A percentile compares a stretch with the other conserved stretches of the same genome.
Conservation (phyloP, 2,888 invertebrate genomes). For the Timandra comae region DNA sequence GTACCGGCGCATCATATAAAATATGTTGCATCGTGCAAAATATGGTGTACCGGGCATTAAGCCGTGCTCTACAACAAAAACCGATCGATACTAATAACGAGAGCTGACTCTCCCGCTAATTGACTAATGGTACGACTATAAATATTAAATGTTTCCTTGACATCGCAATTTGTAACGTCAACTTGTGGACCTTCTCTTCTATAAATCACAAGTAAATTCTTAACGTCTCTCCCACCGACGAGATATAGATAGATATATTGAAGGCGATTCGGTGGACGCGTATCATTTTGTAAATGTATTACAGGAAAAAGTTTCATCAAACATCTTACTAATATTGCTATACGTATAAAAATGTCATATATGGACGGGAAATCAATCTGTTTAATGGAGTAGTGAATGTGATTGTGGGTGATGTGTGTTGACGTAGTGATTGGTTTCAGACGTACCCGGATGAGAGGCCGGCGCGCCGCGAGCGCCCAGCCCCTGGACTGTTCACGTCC, state of each 20-base stretch:
- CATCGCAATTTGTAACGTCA: slow-evolving; percentile 7
- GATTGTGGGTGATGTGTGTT: too few relatives aligned
- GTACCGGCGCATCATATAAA: slow-evolving; percentile 35
- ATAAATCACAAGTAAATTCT: slow-evolving; percentile 4
- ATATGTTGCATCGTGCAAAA: slow-evolving; percentile 11
- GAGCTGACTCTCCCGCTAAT: slow-evolving; percentile 13
- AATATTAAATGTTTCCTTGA: slow-evolving; percentile 13
- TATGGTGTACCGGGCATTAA: too few relatives aligned
- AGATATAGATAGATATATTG: too few relatives aligned
- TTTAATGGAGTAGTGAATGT: too few relatives aligned
- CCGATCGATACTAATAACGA: slow-evolving; percentile 6
- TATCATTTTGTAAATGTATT: too few relatives aligned
- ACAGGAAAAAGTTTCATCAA: too few relatives aligned
- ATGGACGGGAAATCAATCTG: too few relatives aligned
- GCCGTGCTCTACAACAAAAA: too few relatives aligned
- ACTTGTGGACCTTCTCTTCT: slow-evolving; percentile 3
- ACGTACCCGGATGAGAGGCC: slow-evolving; percentile 63
- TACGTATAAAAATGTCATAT: too few relatives aligned
- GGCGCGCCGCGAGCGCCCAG: slow-evolving; percentile 78
- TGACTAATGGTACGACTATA: slow-evolving; percentile 18
- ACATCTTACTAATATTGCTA: too few relatives aligned
- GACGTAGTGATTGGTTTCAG: slow-evolving; percentile 26
- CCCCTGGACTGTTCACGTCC: slow-evolving; percentile 83
- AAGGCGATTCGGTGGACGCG: too few relatives aligned
- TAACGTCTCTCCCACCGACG: background rate